Evolutionary conservation across 2,113 vertebrate species (phyloP).

Genomic region (Ardeotis arabs): DNA sequence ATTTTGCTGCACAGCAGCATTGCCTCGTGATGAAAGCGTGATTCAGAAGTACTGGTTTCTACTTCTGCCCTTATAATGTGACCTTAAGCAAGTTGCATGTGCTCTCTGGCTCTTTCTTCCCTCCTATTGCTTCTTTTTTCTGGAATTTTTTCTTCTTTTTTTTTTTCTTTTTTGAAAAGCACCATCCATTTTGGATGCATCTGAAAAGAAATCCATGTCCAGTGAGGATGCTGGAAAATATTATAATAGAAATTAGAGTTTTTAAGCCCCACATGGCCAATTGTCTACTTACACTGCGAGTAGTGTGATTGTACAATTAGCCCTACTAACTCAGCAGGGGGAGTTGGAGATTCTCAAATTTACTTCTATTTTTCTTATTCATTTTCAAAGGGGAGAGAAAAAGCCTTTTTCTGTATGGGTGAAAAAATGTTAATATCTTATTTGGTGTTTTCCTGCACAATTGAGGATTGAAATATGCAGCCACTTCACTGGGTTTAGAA

Average conservation of each 20-base stretch:
- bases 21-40: background rate
- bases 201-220: slow-evolving; percentile 10
- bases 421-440: slow-evolving; percentile 60
- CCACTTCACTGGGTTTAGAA: slow-evolving; percentile 68
- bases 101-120: background rate
- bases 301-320: slow-evolving; percentile 12
- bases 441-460: slow-evolving; percentile 65
- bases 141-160: background rate
- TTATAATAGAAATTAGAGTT: slow-evolving; percentile 1
- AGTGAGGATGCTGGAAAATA: background rate
- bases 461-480: slow-evolving; percentile 72
- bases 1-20: background rate
- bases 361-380: background rate
- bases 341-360: slow-evolving; percentile 60
- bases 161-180: background rate
- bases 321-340: slow-evolving; percentile 39
- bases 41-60: background rate
- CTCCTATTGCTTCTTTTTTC: background rate
- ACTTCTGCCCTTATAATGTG: background rate
- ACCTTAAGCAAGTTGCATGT: background rate
- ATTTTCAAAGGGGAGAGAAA: slow-evolving; percentile 59
- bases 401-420: background rate
- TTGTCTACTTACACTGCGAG: background rate
- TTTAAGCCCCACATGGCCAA: background rate
- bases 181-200: background rate